A percentile compares a stretch with the other conserved stretches of the same genome.
phyloP scores from a whole-genome alignment of 2,113 vertebrate species.

The Alligator mississippiensis region DNA sequence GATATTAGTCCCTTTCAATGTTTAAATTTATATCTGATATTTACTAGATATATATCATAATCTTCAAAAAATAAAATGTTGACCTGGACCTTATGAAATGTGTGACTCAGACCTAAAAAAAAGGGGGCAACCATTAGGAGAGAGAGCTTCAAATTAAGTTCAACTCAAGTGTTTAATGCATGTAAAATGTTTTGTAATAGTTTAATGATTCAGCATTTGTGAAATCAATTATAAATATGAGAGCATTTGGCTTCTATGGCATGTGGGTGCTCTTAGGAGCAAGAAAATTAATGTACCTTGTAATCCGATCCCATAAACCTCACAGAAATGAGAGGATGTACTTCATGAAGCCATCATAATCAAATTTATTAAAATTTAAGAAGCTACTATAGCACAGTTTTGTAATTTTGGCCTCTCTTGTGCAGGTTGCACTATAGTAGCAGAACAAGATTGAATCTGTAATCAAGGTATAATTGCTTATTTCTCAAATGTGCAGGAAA shows the following conservation, averaged over 20 bases:
- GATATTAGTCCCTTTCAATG: background rate
- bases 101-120: background rate
- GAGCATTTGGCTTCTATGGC: background rate
- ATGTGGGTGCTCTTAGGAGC: background rate
- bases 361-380: background rate
- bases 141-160: background rate
- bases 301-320: background rate
- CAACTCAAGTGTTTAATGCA: background rate
- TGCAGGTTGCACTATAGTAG: background rate
- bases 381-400: background rate
- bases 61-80: background rate
- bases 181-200: background rate
- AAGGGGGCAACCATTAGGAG: accelerated
- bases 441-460: background rate
- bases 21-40: background rate
- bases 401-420: background rate
- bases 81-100: background rate
- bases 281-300: background rate
- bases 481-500: background rate
- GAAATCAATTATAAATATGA: background rate
- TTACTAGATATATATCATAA: background rate
- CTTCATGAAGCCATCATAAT: accelerated
- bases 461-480: background rate
- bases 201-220: background rate
- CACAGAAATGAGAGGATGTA: background rate